Evolutionary conservation across 2,888 invertebrate genomes (phyloP), one percentile per base, ranked within the genome.

Genomic region (Agonum fuliginosum): DNA sequence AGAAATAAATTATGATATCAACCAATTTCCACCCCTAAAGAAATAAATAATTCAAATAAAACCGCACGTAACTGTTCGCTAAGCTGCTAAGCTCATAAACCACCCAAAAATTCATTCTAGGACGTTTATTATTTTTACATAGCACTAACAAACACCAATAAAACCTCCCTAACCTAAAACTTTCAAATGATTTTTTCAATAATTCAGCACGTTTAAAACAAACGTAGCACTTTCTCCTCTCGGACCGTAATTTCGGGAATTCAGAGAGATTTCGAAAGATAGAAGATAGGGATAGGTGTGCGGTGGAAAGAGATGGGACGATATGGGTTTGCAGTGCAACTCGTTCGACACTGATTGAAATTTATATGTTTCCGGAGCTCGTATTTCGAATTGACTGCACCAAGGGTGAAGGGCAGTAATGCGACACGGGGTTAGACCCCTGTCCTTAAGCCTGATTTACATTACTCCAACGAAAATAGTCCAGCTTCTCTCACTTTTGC

Each of bases 321-420:
- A 22, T 14, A 74, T 37, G 41, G 58, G 20, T 48, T 14, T 80
- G 82, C 81, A 81, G 80, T 82, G 82, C 82, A 82, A 82, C 82
- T 82, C 83, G 82, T 79, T 80, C 82, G 85, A 84, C 84, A 81
- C 83, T 84, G 85, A 85, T 85, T 84, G 83, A 82, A 84, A 85
- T 85, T 84, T 85, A 85, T 84, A 79, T 83, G 79, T 79, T 82
- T 82, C 81, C 82, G 81, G 82, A 82, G 82, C 80, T 84, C 83
- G 84, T 83, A 83, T 83, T 82, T 83, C 82, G 82, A 78, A 79
- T 80, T 80, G 79, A 82, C 80, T 81, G 80, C 80, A 81, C 80
- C 74, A 72, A 72, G 58, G 72, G 65, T 73, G 54, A 54, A 54
- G 54, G 54, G 73, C 79, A 78, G 76, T 78, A 79, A 79, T 78